phyloP scores from a whole-genome alignment of 1,140 invertebrate species.

The Aethina tumida region DNA sequence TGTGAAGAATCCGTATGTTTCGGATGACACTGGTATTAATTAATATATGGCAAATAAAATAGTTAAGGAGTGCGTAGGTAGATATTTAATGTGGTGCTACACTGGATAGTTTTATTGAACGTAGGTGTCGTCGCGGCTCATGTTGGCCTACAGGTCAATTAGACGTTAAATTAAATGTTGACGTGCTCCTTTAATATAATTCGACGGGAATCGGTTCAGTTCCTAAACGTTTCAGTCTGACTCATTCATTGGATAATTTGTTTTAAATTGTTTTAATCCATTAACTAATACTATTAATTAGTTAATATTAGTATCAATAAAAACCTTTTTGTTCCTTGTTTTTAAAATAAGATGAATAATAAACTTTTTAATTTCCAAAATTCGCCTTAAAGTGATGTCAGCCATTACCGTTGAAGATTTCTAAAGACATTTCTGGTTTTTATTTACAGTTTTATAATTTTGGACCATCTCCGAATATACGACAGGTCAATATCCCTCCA shows the following conservation, averaged over 20 bases:
- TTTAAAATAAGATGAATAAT: background rate
- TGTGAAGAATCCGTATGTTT: no score
- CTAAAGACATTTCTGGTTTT: background rate
- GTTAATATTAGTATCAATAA: background rate
- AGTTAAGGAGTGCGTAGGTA: no score
- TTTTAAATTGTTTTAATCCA: slow-evolving; percentile 14
- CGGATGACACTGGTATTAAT: no score
- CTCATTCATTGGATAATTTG: slow-evolving; percentile 12
- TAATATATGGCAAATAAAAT: no score
- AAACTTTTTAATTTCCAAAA: background rate
- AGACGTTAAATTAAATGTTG: slow-evolving; percentile 20
- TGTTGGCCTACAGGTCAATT: slow-evolving; percentile 25
- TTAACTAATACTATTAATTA: background rate
- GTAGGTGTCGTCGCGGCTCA: slow-evolving; percentile 22
- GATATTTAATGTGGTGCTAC: no score
- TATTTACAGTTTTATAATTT: no score
- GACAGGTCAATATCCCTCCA: no score
- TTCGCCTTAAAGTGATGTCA: background rate
- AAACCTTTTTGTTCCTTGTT: background rate
- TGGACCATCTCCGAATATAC: no score
- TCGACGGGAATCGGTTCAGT: no score
- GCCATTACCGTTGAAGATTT: background rate
- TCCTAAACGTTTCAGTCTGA: no score
- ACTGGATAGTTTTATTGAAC: no score
- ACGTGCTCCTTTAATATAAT: slow-evolving; percentile 20